Conservation (phyloP, 2,113 vertebrate species). For the Malurus melanocephalus region DNA sequence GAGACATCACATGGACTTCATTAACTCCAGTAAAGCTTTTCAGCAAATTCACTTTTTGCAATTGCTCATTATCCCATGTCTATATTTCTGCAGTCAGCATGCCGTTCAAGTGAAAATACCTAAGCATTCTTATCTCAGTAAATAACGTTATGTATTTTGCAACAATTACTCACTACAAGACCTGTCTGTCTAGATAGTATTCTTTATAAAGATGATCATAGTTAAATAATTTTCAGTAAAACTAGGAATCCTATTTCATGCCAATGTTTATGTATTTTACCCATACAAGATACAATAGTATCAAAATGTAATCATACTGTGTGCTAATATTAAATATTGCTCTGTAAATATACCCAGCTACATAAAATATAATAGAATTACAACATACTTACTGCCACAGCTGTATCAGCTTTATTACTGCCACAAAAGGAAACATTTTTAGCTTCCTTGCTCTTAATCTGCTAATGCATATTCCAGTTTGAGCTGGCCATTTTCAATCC, state of each 20-base stretch:
- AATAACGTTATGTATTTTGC: conserved; percentile 6
- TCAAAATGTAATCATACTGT: neutral
- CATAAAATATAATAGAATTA: neutral
- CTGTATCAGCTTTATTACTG: neutral
- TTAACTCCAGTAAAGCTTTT: neutral
- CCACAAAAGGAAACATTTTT: neutral
- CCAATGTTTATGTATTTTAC: neutral
- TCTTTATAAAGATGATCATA: neutral
- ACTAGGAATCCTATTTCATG: neutral
- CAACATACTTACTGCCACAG: neutral
- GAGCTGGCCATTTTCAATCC: neutral
- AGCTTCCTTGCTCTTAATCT: neutral
- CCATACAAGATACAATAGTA: neutral
- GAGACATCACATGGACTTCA: neutral
- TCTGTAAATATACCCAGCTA: neutral
- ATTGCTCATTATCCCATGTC: neutral
- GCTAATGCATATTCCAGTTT: neutral
- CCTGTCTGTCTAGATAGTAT: neutral
- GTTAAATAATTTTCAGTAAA: neutral
- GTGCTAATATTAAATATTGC: neutral
- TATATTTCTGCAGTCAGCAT: neutral
- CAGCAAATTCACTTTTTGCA: neutral
- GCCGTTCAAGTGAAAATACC: neutral
- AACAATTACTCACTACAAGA: neutral
- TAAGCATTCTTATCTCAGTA: neutral